These are phyloP conservation scores for Heliconius himera DNA, from an alignment of 1,140 invertebrate genomes.

Conservation along the genomic window DNA sequence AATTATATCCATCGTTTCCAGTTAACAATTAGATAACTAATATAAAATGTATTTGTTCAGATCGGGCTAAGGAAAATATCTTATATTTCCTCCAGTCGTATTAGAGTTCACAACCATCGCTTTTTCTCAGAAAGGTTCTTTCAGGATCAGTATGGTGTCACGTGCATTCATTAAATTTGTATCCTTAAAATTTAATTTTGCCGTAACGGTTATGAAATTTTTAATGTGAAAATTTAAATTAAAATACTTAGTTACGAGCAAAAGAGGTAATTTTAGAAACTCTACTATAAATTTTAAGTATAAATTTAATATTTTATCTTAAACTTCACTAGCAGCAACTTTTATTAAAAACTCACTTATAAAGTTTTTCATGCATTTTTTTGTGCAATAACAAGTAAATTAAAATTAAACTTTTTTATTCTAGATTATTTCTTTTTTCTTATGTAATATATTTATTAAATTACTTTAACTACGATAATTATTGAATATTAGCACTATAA, in stretches of 20 bases:
- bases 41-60: too few relatives aligned
- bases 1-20: too few relatives aligned
- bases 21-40: too few relatives aligned
- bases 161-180: background rate
- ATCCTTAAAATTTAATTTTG: background rate
- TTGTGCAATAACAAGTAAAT: background rate
- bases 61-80: too few relatives aligned
- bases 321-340: background rate
- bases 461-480: too few relatives aligned
- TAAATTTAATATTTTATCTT: slow-evolving; percentile 4
- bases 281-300: slow-evolving; percentile 1
- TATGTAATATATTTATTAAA: background rate
- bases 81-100: too few relatives aligned
- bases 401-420: background rate
- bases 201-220: background rate
- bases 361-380: background rate
- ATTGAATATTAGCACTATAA: too few relatives aligned
- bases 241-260: background rate
- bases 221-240: background rate
- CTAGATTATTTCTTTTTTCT: background rate
- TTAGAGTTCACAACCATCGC: too few relatives aligned
- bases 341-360: slow-evolving; percentile 1
- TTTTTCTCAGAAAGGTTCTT: background rate
- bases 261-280: slow-evolving; percentile 1
- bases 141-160: background rate